Evolutionary conservation across 2,888 invertebrate species (phyloP).

Genomic region (Tyria jacobaeae): DNA sequence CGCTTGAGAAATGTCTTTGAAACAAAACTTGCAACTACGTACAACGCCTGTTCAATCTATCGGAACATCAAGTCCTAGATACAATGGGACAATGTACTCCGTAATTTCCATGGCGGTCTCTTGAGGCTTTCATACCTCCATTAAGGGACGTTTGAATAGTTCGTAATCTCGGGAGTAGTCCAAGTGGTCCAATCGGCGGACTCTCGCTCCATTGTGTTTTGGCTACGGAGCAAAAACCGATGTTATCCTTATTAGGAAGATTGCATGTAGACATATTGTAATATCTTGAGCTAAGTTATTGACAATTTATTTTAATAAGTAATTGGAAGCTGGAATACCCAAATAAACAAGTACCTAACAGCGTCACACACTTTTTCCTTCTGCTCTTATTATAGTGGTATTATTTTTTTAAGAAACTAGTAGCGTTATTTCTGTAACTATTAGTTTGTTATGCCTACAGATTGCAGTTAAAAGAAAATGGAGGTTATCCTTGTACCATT

Average conservation of each 20-base stretch:
- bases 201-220: constrained; percentile 49
- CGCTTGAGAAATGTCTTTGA: background rate
- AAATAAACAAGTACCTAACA: too few relatives aligned
- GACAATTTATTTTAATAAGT: too few relatives aligned
- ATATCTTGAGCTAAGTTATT: too few relatives aligned
- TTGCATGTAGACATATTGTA: background rate
- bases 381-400: too few relatives aligned
- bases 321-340: too few relatives aligned
- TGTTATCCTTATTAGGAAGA: constrained; percentile 37
- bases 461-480: too few relatives aligned
- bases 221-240: constrained; percentile 25
- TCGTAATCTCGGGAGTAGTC: constrained; percentile 62
- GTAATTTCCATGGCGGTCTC: constrained; percentile 49
- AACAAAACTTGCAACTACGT: background rate
- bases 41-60: constrained; percentile 9
- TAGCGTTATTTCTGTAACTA: too few relatives aligned
- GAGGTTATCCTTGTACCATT: too few relatives aligned
- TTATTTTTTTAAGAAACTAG: too few relatives aligned
- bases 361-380: too few relatives aligned
- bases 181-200: constrained; percentile 54
- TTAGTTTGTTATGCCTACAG: too few relatives aligned
- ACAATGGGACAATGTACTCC: constrained; percentile 46
- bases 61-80: constrained; percentile 11
- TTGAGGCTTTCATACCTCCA: constrained; percentile 46
- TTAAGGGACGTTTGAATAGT: constrained; percentile 59